Percentiles rank a stretch among this genome's conserved stretches.
Evolutionary conservation across 2,888 invertebrate genomes (phyloP).

Genomic region (Eulithis testata): DNA sequence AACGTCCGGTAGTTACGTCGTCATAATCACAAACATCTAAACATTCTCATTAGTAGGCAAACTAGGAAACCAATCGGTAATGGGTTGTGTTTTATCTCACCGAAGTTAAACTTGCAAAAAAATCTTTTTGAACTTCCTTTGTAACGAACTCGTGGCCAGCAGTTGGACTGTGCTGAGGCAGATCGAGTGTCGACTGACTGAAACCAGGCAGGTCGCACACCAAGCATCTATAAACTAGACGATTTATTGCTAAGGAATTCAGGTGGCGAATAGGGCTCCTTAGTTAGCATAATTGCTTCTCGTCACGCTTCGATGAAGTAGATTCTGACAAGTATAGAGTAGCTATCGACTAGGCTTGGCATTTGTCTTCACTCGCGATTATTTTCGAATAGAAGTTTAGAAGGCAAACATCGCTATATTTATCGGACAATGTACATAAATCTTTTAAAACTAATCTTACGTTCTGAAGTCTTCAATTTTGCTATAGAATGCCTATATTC

Average conservation of each 20-base stretch:
- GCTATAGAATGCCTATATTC: too few relatives aligned
- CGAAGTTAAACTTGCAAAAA: not conserved
- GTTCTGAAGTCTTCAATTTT: too few relatives aligned
- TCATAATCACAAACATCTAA: too few relatives aligned
- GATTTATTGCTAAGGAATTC: slow-evolving; percentile 31
- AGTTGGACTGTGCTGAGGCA: slow-evolving; percentile 56
- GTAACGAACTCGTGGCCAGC: slow-evolving; percentile 49
- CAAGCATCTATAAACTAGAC: slow-evolving; percentile 25
- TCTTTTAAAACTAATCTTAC: too few relatives aligned
- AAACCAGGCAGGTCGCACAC: slow-evolving; percentile 58
- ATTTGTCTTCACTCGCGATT: not conserved
- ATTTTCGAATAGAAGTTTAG: not conserved
- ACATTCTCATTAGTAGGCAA: too few relatives aligned
- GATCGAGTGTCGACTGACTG: slow-evolving; percentile 51
- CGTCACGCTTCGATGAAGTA: slow-evolving; percentile 29
- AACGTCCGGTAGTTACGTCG: too few relatives aligned
- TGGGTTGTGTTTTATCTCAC: slow-evolving; percentile 2
- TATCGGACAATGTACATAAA: too few relatives aligned
- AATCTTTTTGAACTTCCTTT: slow-evolving; percentile 35
- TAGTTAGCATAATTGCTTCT: slow-evolving; percentile 30
- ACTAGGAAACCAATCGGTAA: too few relatives aligned
- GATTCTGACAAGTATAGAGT: slow-evolving; percentile 5
- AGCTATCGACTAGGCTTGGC: not conserved
- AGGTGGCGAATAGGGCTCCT: slow-evolving; percentile 27
- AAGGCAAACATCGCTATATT: not conserved